A percentile compares a stretch with the other conserved stretches of the same genome.
These are phyloP conservation scores for Oryzias celebensis DNA, from an alignment of 2,113 vertebrate species.

Conservation along the genomic window DNA sequence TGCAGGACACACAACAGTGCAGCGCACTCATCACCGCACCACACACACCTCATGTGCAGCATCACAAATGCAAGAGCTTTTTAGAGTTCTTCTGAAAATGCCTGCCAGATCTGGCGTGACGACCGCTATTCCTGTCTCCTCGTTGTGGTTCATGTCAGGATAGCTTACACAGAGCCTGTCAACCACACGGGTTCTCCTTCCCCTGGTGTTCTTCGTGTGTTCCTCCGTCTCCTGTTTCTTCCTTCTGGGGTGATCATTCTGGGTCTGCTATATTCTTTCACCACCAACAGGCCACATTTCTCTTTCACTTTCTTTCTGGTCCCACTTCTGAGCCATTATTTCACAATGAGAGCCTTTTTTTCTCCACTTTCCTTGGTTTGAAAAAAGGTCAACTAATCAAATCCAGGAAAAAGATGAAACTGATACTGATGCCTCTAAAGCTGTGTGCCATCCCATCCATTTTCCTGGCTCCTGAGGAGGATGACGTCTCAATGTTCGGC, in stretches of 20 bases:
- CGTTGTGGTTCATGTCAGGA: slow-evolving; percentile 42
- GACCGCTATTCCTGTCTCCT: not conserved
- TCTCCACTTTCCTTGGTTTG: slow-evolving; percentile 13
- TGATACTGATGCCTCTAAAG: slow-evolving; percentile 37
- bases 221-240: slow-evolving; percentile 37
- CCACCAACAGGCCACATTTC: slow-evolving; percentile 23
- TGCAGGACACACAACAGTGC: slow-evolving; percentile 35
- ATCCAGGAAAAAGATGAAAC: not conserved
- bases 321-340: slow-evolving; percentile 5
- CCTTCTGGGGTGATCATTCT: slow-evolving; percentile 4
- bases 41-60: slow-evolving; percentile 4
- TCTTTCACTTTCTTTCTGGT: not conserved
- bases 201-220: slow-evolving; percentile 42
- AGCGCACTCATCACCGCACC: not conserved
- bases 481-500: slow-evolving; percentile 33
- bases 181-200: slow-evolving; percentile 47
- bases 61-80: not conserved
- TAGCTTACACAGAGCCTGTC: slow-evolving; percentile 39
- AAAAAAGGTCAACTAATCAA: slow-evolving; percentile 7
- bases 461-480: slow-evolving; percentile 34
- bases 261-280: slow-evolving; percentile 44
- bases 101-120: slow-evolving; percentile 18
- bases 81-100: slow-evolving; percentile 17
- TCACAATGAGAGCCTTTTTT: slow-evolving; percentile 22
- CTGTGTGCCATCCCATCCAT: slow-evolving; percentile 17